Base-by-base conservation (phyloP, 2,888 invertebrate genomes). In the Sphaeridia pumilis region DNA sequence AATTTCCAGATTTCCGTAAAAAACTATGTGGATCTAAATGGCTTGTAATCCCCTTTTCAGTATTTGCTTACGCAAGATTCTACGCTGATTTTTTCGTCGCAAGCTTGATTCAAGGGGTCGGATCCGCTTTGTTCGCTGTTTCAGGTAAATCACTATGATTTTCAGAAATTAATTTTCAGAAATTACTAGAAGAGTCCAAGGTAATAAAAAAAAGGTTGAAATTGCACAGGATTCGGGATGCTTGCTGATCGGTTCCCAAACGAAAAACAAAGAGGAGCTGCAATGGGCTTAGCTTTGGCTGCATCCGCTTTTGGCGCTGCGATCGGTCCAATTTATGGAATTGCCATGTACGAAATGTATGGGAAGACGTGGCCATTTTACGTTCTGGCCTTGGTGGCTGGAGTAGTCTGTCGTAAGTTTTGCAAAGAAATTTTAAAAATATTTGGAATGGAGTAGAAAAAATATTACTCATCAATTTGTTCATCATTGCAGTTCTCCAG, bases 251-350 rank as follows among this genome's bases (percentile, higher is more conserved):
- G 90, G 25, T 98, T 94, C 69, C 92, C 95, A 0, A 94, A 99
- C 66, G 97, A 98, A 69, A 86, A 92, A 72, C 97, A 98, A 71
- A 79, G 98, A 53, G 97, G 97, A 25, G 93, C 94, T 72, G 97
- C 95, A 0, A 98, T 99, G 97, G 97, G 95, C 1, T 87, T 98
- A 54, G 98, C 98, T 0, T 74, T 98, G 1, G 97, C 98, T 10
- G 98, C 98, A 0, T 72, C 98, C 48, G 97, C 97, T 0, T 74
- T 98, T 25, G 98, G 98, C 1, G 97, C 98, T 0, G 78, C 98
- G 0, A 94, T 98, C 51, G 98, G 98, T 0, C 98, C 98, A 1
- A 97, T 98, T 0, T 98, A 97, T 68, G 98, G 98, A 1, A 98
- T 97, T 0, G 78, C 98, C 43, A 93, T 98, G 89, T 99, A 97